Base-by-base conservation (phyloP, 2,113 vertebrate species). In the Gambusia holbrooki region DNA sequence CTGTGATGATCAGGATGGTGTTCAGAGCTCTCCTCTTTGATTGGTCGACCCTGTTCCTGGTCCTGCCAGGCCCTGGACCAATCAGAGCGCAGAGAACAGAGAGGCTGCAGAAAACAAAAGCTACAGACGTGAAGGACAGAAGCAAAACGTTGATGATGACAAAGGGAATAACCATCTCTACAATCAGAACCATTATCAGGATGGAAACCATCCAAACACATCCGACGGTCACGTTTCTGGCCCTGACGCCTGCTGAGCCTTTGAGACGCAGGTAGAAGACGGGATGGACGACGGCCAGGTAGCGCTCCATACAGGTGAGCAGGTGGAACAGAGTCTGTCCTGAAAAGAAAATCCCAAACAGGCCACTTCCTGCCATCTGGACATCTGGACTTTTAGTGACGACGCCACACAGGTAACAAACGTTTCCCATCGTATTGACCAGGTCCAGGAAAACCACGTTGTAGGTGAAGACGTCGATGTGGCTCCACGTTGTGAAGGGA, bases 391-490 rank as follows among this genome's bases (percentile, higher is more conserved):
- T 27, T 14, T 62, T 1, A 27, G 37, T 27, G 25, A 15, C 1
- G 17, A n/a, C n/a, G n/a, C n/a, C n/a, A n/a, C n/a, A n/a, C n/a
- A n/a, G n/a, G n/a, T n/a, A n/a, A n/a, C n/a, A n/a, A n/a, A n/a
- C n/a, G n/a, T n/a, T n/a, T n/a, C n/a, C n/a, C n/a, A n/a, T n/a
- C n/a, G n/a, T n/a, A n/a, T n/a, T n/a, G n/a, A n/a, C n/a, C n/a
- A n/a, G 7, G 27, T 81, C 63, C n/a, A 78, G 14, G 7, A 32
- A 9, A 1, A 27, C 51, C 33, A 81, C 9, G 51, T 81, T 65
- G 35, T 58, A 81, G 30, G 83, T 77, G 62, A 84, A 74, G 71
- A 85, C 0, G 62, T 85, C 83, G 0, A 45, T 67, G 71, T 74
- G 71, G 29, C 51, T 80, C 3, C 22, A 37, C 0, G 10, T 29